Evolutionary conservation across 2,113 vertebrate species (phyloP).

Genomic region (Oceanites oceanicus): DNA sequence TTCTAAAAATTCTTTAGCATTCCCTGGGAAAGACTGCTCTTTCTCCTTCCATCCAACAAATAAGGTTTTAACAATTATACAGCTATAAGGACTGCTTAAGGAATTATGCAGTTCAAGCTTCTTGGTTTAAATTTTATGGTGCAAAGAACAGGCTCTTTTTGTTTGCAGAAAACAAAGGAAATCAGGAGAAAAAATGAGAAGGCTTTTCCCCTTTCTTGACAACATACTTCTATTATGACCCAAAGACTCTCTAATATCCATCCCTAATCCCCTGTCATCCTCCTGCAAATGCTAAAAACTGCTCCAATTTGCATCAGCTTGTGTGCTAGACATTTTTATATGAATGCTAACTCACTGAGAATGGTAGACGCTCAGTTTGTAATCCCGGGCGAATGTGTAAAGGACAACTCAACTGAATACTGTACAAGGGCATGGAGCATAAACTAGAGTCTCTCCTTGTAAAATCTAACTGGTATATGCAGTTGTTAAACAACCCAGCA

Average conservation of each 20-base stretch:
- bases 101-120: neutral
- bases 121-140: neutral
- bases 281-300: neutral
- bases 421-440: neutral
- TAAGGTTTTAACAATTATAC: neutral
- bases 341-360: neutral
- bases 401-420: neutral
- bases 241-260: neutral
- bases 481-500: neutral
- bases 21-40: neutral
- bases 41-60: neutral
- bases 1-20: neutral
- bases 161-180: neutral
- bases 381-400: neutral
- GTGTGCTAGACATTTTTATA: neutral
- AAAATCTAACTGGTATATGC: neutral
- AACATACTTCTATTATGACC: neutral
- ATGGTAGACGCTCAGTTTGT: neutral
- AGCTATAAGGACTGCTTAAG: neutral
- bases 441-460: neutral
- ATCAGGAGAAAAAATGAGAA: neutral
- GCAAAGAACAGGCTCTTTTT: neutral
- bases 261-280: neutral
- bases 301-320: slow-evolving; percentile 9
- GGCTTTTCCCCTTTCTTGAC: neutral